A percentile compares a stretch with the other conserved stretches of the same genome.
Conservation (phyloP, 2,888 invertebrate genomes). For the Alcis repandata region DNA sequence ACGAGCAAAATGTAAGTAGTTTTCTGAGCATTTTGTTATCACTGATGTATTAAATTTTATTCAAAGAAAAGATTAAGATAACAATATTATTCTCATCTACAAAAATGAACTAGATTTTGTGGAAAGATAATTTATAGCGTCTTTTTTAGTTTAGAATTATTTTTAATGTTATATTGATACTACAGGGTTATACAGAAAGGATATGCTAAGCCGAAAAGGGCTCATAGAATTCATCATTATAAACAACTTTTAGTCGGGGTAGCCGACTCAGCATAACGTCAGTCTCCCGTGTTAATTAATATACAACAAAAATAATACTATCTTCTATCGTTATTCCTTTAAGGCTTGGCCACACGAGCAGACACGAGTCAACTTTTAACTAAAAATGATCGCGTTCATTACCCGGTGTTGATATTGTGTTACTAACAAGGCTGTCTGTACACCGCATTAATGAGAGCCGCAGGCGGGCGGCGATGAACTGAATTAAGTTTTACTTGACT, state of each 20-base stretch:
- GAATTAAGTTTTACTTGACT: background rate
- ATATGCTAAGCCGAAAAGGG: no score
- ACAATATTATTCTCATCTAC: background rate
- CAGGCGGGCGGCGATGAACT: background rate
- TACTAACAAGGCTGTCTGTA: constrained; percentile 26
- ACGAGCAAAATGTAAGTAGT: background rate
- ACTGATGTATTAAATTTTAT: background rate
- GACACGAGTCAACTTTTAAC: constrained; percentile 1
- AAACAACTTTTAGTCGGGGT: no score
- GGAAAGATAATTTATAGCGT: background rate
- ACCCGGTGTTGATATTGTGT: constrained; percentile 23
- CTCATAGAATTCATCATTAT: no score
- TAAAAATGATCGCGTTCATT: constrained; percentile 19
- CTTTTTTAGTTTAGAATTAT: no score
- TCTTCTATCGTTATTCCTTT: no score
- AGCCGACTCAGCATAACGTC: no score
- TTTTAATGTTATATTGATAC: no score
- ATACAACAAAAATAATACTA: no score
- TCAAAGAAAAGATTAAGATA: constrained; percentile 2
- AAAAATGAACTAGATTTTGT: background rate
- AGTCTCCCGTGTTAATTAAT: no score
- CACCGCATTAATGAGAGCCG: constrained; percentile 25
- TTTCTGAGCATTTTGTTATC: background rate
- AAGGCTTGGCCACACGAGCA: background rate
- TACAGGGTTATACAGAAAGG: no score